These are phyloP conservation scores for Thermophis baileyi DNA, from an alignment of 2,113 vertebrate species.

Conservation along the genomic window DNA sequence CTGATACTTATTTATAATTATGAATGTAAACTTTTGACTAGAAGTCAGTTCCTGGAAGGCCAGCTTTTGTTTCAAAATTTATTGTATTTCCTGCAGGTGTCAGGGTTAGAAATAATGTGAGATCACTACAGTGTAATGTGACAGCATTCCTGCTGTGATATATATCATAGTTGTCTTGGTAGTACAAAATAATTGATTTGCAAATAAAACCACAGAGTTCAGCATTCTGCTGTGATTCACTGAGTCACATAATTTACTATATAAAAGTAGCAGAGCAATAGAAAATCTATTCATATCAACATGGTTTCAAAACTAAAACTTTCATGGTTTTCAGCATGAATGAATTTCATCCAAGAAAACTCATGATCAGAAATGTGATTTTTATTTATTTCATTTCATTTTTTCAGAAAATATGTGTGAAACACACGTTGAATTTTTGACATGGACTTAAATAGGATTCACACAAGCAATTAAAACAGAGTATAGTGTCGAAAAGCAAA, in stretches of 20 bases:
- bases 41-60: conserved; percentile 36
- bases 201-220: conserved; percentile 35
- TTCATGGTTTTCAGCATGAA: background rate
- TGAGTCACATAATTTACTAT: conserved; percentile 22
- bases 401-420: background rate
- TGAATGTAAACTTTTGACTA: conserved; percentile 31
- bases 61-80: conserved; percentile 12
- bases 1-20: conserved; percentile 29
- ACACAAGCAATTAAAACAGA: background rate
- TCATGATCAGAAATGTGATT: background rate
- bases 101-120: conserved; percentile 12
- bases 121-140: conserved; percentile 11
- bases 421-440: background rate
- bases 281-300: conserved; percentile 1
- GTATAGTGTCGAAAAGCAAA: background rate
- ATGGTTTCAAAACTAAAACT: conserved; percentile 4
- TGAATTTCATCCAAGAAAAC: conserved; percentile 10
- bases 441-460: background rate
- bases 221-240: conserved; percentile 36
- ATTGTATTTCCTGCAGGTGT: conserved; percentile 7
- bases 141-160: conserved; percentile 12
- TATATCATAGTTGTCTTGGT: conserved; percentile 4
- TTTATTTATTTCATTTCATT: background rate
- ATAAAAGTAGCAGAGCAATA: conserved; percentile 18
- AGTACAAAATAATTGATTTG: conserved; percentile 34